Percentiles rank a stretch among this genome's conserved stretches.
Conservation (phyloP, 2,113 vertebrate species). For the Oreocharis arfaki region DNA sequence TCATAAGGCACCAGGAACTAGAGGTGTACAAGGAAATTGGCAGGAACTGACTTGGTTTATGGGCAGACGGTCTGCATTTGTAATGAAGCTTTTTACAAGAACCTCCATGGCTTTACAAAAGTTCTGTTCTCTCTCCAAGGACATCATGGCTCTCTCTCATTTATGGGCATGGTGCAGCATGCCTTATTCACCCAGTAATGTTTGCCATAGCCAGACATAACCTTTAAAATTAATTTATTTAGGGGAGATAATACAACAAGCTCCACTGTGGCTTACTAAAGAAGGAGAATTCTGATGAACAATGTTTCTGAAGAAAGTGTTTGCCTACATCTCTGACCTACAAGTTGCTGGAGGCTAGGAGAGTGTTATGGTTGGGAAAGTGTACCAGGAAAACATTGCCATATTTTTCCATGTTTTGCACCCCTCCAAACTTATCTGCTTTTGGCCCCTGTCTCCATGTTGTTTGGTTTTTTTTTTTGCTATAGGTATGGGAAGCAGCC, state of each 20-base stretch:
- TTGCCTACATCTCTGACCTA: neutral
- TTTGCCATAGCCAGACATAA: slow-evolving; percentile 17
- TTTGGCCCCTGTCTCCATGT: neutral
- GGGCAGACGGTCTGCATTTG: slow-evolving; percentile 52
- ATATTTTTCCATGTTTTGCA: neutral
- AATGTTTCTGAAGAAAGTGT: neutral
- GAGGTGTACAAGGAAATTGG: slow-evolving; percentile 50
- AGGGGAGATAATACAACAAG: neutral
- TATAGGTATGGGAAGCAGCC: neutral
- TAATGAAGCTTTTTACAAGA: slow-evolving; percentile 48
- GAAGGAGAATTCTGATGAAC: neutral
- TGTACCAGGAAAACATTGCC: neutral
- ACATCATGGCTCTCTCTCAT: slow-evolving; percentile 5
- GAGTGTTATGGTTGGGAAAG: neutral
- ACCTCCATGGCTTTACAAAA: neutral
- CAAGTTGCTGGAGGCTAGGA: slow-evolving; percentile 14
- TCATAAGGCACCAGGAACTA: slow-evolving; percentile 58
- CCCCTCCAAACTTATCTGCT: neutral
- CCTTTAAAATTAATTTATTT: neutral
- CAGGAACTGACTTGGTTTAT: slow-evolving; percentile 42
- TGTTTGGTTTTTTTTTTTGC: too few species aligned
- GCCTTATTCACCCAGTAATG: neutral
- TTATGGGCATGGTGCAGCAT: slow-evolving; percentile 45
- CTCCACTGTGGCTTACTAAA: neutral
- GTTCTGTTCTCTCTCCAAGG: slow-evolving; percentile 42